Evolutionary conservation across 2,888 invertebrate genomes (phyloP).

Genomic region (Isotomurus palustris): DNA sequence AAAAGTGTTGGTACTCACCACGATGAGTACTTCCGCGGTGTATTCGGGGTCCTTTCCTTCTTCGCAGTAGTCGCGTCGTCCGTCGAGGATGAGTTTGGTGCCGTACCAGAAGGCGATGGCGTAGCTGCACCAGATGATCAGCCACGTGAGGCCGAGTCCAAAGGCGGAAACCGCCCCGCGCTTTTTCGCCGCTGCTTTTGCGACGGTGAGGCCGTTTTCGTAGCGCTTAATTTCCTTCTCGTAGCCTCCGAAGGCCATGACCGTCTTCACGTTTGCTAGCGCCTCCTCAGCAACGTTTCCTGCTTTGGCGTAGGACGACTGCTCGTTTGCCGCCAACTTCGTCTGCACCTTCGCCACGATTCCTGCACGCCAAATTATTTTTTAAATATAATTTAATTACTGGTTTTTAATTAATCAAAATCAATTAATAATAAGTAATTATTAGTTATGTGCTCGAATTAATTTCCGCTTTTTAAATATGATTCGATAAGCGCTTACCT

Average conservation of each 20-base stretch:
- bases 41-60: constrained; percentile 57
- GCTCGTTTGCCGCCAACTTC: constrained; percentile 47
- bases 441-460: no score
- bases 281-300: constrained; percentile 74
- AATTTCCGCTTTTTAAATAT: no score
- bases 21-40: constrained; percentile 65
- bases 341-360: constrained; percentile 63
- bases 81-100: constrained; percentile 61
- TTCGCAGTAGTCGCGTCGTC: constrained; percentile 52
- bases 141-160: constrained; percentile 68
- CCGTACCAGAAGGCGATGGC: constrained; percentile 82
- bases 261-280: constrained; percentile 66
- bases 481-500: no score
- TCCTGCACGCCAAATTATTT: no score
- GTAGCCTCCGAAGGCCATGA: constrained; percentile 73
- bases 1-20: constrained; percentile 62
- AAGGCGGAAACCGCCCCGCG: constrained; percentile 64
- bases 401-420: no score
- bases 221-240: constrained; percentile 62
- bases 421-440: no score
- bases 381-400: no score
- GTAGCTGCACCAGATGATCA: constrained; percentile 71
- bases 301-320: constrained; percentile 63
- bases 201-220: constrained; percentile 57
- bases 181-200: constrained; percentile 64